These are phyloP conservation scores for Triplophysa bombifrons DNA, from an alignment of 2,797 vertebrate genomes.

Conservation along the genomic window DNA sequence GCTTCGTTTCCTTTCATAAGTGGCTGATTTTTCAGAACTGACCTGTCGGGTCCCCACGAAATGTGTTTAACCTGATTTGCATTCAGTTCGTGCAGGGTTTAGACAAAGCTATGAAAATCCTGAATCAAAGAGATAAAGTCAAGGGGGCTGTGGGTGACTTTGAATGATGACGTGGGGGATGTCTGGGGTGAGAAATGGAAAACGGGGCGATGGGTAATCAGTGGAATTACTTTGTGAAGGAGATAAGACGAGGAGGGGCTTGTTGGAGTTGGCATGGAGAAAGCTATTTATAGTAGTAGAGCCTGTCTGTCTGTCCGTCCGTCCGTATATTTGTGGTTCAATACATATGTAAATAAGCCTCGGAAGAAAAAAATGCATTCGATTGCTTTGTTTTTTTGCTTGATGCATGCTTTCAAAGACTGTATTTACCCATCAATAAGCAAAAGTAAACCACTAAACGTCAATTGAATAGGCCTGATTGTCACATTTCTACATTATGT, in stretches of 20 bases:
- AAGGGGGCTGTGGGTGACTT: constrained; percentile 47
- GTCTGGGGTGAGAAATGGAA: constrained; percentile 33
- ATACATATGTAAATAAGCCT: no score
- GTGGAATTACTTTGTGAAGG: constrained; percentile 26
- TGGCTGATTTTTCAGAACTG: constrained; percentile 56
- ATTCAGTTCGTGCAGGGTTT: constrained; percentile 62
- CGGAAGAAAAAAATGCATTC: not conserved
- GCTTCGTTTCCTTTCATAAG: constrained; percentile 40
- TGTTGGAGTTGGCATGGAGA: not conserved
- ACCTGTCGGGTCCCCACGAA: constrained; percentile 57
- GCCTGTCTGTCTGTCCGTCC: not conserved
- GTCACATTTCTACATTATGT: no score
- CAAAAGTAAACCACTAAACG: no score
- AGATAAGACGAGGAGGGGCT: constrained; percentile 3
- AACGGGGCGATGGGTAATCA: constrained; percentile 46
- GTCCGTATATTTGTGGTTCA: no score
- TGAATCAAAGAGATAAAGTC: constrained; percentile 31
- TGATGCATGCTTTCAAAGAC: no score
- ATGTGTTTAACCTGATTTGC: constrained; percentile 63
- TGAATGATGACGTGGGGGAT: constrained; percentile 15
- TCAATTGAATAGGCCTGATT: no score
- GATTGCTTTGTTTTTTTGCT: no score
- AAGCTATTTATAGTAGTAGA: not conserved
- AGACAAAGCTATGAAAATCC: constrained; percentile 40
- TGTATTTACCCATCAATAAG: no score